Evolutionary conservation across 2,888 invertebrate species (phyloP).

Genomic region (Idaea straminata): DNA sequence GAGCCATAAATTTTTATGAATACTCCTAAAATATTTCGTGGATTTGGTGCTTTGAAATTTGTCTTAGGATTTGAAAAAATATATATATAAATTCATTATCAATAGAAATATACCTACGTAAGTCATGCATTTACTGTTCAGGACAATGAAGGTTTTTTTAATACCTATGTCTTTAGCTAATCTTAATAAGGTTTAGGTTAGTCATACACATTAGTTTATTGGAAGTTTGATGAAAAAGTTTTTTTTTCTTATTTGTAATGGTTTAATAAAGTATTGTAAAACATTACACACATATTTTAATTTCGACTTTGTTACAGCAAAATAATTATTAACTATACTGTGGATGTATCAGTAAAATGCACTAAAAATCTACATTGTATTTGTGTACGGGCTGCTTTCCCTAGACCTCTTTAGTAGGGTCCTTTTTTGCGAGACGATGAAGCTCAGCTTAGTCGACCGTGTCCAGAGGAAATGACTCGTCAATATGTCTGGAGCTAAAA

Average conservation of each 20-base stretch:
- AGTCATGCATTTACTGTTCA: neutral
- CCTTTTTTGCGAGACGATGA: too few relatives aligned
- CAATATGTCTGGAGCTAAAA: too few relatives aligned
- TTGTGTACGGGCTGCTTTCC: too few relatives aligned
- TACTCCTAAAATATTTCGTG: constrained; percentile 3
- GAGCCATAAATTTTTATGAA: constrained; percentile 16
- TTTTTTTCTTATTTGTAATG: neutral
- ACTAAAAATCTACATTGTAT: too few relatives aligned
- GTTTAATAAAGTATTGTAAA: neutral
- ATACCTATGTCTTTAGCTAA: too few relatives aligned
- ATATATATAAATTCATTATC: neutral
- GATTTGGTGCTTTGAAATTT: constrained; percentile 12
- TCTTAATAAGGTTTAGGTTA: too few relatives aligned
- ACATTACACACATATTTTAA: neutral
- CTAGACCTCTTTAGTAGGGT: too few relatives aligned
- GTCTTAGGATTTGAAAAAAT: constrained; percentile 2
- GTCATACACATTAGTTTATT: neutral
- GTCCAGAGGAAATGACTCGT: too few relatives aligned
- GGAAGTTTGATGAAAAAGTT: neutral
- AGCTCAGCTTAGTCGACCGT: too few relatives aligned
- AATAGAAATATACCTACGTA: neutral
- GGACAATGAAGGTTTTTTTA: neutral
- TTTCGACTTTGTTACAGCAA: neutral
- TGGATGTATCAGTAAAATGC: too few relatives aligned
- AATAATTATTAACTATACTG: too few relatives aligned